Evolutionary conservation across 2,888 invertebrate genomes (phyloP).

Genomic region (Eilema griseolum): DNA sequence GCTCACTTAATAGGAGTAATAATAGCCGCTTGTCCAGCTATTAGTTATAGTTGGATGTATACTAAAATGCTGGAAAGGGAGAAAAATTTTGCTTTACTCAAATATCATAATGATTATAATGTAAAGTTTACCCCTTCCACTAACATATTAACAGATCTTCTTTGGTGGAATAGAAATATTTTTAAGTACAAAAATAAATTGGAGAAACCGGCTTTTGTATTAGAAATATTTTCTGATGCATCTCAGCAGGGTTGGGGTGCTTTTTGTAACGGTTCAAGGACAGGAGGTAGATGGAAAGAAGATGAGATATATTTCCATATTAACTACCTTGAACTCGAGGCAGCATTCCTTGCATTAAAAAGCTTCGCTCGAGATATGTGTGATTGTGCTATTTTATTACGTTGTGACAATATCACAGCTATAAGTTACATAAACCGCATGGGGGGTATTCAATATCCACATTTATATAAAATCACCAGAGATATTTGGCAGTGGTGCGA

Average conservation of each 20-base stretch:
- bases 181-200: background rate
- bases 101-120: background rate
- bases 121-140: background rate
- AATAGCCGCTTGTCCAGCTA: background rate
- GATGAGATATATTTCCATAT: background rate
- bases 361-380: background rate
- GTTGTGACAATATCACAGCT: too few species aligned
- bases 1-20: slow-evolving; percentile 27
- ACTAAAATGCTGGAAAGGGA: background rate
- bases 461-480: too few species aligned
- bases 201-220: background rate
- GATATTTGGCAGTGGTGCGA: too few species aligned
- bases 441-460: too few species aligned
- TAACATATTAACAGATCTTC: background rate
- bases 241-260: background rate
- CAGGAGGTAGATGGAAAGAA: background rate
- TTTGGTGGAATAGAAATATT: background rate
- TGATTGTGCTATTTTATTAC: too few species aligned
- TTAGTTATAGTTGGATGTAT: background rate
- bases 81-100: background rate
- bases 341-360: background rate
- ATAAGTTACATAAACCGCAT: too few species aligned
- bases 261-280: background rate
- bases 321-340: background rate
- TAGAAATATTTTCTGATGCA: background rate